Conservation (phyloP, 2,888 invertebrate species). For the Acronicta leporina region DNA sequence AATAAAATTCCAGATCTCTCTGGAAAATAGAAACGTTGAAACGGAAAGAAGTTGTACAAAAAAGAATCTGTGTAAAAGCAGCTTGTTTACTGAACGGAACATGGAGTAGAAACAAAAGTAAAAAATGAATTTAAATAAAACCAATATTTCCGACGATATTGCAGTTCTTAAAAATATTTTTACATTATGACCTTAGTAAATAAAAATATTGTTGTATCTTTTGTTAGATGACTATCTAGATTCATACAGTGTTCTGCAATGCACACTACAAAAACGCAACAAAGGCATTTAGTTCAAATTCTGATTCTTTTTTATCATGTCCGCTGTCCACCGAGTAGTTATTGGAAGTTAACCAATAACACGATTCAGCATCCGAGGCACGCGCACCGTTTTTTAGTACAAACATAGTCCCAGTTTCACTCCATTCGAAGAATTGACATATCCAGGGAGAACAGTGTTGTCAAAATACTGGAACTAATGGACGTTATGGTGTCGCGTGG, state of each 20-base stretch:
- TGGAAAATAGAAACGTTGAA: conserved; percentile 8
- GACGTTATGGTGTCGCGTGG: conserved; percentile 87
- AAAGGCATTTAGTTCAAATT: conserved; percentile 26
- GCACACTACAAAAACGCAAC: conserved; percentile 12
- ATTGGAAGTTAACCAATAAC: conserved; percentile 58
- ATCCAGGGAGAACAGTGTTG: conserved; percentile 72
- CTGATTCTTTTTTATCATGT: conserved; percentile 45
- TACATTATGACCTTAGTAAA: no score
- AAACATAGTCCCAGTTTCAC: conserved; percentile 73
- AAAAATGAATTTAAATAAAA: conserved; percentile 14
- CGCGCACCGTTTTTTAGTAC: conserved; percentile 80
- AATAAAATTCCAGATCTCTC: background rate
- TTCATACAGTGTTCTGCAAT: background rate
- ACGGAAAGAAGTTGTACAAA: conserved; percentile 5
- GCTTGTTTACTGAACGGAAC: conserved; percentile 13
- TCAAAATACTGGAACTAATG: conserved; percentile 88
- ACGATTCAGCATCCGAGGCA: conserved; percentile 67
- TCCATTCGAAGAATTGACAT: conserved; percentile 78
- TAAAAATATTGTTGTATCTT: no score
- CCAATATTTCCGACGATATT: conserved; percentile 16
- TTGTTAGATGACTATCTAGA: background rate
- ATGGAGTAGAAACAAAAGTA: conserved; percentile 10
- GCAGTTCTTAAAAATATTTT: background rate
- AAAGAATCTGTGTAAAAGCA: conserved; percentile 10
- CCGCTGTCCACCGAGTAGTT: conserved; percentile 46